phyloP scores from a whole-genome alignment of 2,797 vertebrate species.

The Cyclura pinguis region DNA sequence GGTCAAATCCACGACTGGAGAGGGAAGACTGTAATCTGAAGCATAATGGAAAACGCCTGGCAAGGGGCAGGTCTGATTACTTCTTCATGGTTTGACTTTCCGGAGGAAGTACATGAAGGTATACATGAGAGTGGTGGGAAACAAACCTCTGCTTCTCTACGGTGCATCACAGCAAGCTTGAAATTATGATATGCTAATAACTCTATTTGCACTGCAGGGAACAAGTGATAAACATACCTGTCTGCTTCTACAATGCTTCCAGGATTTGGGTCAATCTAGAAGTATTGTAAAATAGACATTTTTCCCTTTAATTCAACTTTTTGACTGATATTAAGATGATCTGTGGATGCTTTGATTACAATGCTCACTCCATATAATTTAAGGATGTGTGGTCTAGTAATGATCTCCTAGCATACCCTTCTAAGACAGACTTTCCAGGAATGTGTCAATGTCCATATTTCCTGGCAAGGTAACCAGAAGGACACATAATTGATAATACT shows the following conservation, averaged over 20 bases:
- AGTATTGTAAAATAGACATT: not conserved
- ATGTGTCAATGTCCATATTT: too few relatives aligned
- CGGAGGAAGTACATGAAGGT: not conserved
- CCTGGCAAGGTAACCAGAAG: not conserved
- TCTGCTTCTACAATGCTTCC: too few relatives aligned
- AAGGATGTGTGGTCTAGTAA: not conserved
- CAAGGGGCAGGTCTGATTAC: not conserved
- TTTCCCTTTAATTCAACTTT: not conserved
- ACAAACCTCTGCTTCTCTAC: not conserved
- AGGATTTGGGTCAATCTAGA: too few relatives aligned
- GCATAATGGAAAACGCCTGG: not conserved
- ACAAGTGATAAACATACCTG: not conserved
- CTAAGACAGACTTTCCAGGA: not conserved
- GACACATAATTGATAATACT: not conserved
- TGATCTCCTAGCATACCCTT: not conserved
- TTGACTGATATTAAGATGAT: not conserved
- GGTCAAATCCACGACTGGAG: too few relatives aligned
- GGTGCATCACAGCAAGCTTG: too few relatives aligned
- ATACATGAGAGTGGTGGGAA: not conserved
- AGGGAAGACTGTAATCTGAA: too few relatives aligned
- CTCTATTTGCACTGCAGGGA: not conserved
- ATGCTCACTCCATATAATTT: too few relatives aligned
- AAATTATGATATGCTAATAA: too few relatives aligned
- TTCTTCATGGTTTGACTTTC: not conserved
- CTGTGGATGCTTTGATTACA: not conserved